Evolutionary conservation across 2,888 invertebrate genomes (phyloP), one percentile per base, ranked within the genome.

Genomic region (Watsonalla binaria): DNA sequence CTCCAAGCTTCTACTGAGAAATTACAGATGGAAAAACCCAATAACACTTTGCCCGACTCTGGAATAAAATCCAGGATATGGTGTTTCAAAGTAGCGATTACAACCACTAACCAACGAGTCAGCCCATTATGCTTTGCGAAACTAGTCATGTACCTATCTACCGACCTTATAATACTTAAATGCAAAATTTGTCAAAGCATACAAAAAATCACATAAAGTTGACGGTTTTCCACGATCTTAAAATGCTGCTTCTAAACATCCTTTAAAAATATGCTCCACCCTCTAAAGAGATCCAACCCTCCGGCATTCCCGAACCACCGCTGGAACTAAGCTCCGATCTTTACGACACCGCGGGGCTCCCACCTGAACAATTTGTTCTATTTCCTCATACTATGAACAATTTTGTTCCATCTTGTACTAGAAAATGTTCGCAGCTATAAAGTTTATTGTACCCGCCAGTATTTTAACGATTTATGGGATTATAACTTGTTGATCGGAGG

Each of bases 281-380:
- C 42, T 42, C 11, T 42, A 42, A 42, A 42, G 6, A 42, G 8
- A 42, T 42, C 42, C 42, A 42, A 42, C 42, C 42, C 42, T 42
- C 42, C 11, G 76, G 69, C 73, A 76, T 78, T 76, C 77, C 67
- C 68, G 61, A 75, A 76, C 66, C 64, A 65, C 65, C 66, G 70
- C 72, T 72, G 66, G 75, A 76, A 76, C 76, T 77, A 70, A 71
- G 74, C 76, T 66, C 57, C 72, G 66, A 73, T 77, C 75, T 82
- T 80, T 82, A 82, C 76, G 77, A 74, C 70, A 72, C 82, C 78
- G 61, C 67, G 54, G 83, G 82, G 82, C 49, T 14, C 80, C 76
- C 75, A 80, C 80, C 78, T 78, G 69, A 66, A 72, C 76, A 73
- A 77, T 77, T 78, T 76, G 71, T 75, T 73, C 70, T 62, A 67